Evolutionary conservation across 2,797 vertebrate species (phyloP), one percentile per base, ranked within the genome.

Genomic region (Hapalemur alaotrensis): DNA sequence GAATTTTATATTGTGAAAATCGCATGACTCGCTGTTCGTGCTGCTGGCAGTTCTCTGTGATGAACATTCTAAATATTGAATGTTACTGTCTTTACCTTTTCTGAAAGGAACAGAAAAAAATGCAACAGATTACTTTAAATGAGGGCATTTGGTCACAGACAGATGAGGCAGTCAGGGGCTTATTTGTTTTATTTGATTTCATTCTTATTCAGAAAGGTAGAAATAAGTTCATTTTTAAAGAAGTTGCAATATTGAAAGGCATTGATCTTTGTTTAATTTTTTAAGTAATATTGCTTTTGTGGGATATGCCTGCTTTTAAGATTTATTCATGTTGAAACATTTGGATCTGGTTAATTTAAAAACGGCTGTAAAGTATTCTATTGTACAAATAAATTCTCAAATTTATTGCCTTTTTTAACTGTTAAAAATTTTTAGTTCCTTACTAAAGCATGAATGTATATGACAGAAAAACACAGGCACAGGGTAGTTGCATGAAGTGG

Each of bases 11-110:
- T 65, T 72, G 8, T 73, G 67, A 54, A 96, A 89, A 35, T 84
- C 61, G 32, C 4, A 5, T 22, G 43, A 22, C 81, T 79, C 17
- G 63, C 10, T 95, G 93, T 92, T 63, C 41, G 35, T 52, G 22
- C 9, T 41, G 28, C 43, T 79, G 46, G 76, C 3, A 46, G 59
- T 75, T 75, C 48, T 67, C 25, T 76, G 9, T 48, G 25, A 88
- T 67, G 52, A 75, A 59, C 12, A 35, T 75, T 23, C 41, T 97
- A 85, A 92, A 50, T 86, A 91, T 70, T 79, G 76, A 88, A 88
- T 95, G 48, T 73, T 65, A 76, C 46, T 14, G 9, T 93, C n/a
- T 93, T 95, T 95, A 78, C 32, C 41, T 93, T 80, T 70, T 81
- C 90, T 32, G 20, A 72, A 93, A 93, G 43, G 54, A 84, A 43